phyloP scores from a whole-genome alignment of 2,888 invertebrate genomes.

The Netelia fuscicornis region DNA sequence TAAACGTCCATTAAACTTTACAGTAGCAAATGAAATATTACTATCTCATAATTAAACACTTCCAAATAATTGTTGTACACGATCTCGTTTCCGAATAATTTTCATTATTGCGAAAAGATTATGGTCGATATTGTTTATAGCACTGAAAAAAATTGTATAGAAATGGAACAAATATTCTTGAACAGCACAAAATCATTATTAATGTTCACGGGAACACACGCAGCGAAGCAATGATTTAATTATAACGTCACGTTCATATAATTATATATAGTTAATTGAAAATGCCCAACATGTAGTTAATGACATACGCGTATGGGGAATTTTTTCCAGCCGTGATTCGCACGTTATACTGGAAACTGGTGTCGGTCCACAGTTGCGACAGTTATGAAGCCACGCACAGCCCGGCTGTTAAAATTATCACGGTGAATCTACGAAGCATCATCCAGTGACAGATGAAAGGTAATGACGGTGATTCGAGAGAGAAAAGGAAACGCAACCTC shows the following conservation, averaged over 20 bases:
- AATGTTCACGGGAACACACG: background rate
- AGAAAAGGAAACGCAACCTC: constrained; percentile 26
- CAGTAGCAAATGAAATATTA: too few relatives aligned
- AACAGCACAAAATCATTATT: background rate
- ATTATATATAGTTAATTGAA: constrained; percentile 48
- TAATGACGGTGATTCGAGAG: constrained; percentile 8
- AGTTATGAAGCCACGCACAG: constrained; percentile 55
- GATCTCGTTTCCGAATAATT: too few relatives aligned
- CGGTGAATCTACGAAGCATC: constrained; percentile 38
- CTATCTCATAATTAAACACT: too few relatives aligned
- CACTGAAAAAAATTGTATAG: too few relatives aligned
- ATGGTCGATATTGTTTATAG: too few relatives aligned
- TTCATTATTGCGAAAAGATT: too few relatives aligned
- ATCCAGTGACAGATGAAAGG: constrained; percentile 34
- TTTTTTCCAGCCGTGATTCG: constrained; percentile 37
- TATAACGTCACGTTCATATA: constrained; percentile 17
- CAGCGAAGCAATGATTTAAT: constrained; percentile 13
- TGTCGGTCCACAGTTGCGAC: constrained; percentile 52
- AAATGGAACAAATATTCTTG: background rate
- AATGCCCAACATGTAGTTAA: constrained; percentile 19
- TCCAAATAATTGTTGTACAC: too few relatives aligned
- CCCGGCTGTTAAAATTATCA: constrained; percentile 55
- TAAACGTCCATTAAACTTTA: too few relatives aligned
- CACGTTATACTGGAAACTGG: constrained; percentile 23
- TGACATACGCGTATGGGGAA: constrained; percentile 15